Percentiles rank a stretch among this genome's conserved stretches.
phyloP scores from a whole-genome alignment of 2,888 invertebrate species.

The Stenurella melanura region DNA sequence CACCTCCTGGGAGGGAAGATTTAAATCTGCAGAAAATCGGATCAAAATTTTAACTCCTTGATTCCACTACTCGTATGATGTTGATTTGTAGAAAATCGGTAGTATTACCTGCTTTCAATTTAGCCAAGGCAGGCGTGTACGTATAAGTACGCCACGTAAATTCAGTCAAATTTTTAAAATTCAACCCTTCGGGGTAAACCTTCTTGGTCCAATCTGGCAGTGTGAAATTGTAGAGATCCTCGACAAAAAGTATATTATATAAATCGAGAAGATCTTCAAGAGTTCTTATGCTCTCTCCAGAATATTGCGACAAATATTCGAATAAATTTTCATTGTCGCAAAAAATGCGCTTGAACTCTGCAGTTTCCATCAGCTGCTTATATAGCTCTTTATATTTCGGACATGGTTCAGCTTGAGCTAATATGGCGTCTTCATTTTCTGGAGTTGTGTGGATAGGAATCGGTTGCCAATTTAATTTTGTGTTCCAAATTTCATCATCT shows the following conservation, averaged over 20 bases:
- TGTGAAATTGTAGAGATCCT: not conserved
- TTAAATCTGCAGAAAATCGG: too few species aligned
- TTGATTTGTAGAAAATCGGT: too few species aligned
- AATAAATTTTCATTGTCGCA: conserved; percentile 30
- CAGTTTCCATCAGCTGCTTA: not conserved
- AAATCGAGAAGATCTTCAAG: not conserved
- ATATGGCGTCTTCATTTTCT: not conserved
- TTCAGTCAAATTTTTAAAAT: not conserved
- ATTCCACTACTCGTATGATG: too few species aligned
- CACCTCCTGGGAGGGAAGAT: too few species aligned
- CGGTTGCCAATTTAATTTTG: not conserved
- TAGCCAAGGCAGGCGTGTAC: conserved; percentile 58
- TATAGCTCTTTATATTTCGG: conserved; percentile 8
- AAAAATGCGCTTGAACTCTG: conserved; percentile 26
- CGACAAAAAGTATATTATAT: not conserved
- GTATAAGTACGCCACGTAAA: not conserved
- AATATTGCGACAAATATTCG: conserved; percentile 33
- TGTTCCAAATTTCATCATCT: conserved; percentile 61
- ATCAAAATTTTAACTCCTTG: too few species aligned
- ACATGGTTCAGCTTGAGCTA: not conserved
- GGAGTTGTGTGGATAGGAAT: conserved; percentile 76
- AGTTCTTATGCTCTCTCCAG: conserved; percentile 36
- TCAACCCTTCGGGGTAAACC: not conserved
- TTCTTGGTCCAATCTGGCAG: not conserved
- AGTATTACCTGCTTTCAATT: not conserved